A percentile compares a stretch with the other conserved stretches of the same genome.
These are phyloP conservation scores for Ctenomys sociabilis DNA, from an alignment of 2,113 vertebrate species.

Conservation along the genomic window DNA sequence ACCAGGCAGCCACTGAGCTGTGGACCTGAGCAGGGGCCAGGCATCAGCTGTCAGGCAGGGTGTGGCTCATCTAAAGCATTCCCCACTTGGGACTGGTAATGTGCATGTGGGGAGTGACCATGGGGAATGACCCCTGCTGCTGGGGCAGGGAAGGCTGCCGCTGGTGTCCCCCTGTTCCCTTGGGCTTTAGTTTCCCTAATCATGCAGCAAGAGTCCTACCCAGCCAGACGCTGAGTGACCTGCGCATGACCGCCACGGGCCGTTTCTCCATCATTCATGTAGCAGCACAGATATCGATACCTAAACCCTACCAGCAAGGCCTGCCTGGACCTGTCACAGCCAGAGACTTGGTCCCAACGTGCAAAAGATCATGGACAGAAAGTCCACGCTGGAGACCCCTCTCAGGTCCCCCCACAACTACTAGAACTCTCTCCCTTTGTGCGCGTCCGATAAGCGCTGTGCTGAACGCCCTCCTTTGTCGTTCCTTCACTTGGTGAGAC, in stretches of 20 bases:
- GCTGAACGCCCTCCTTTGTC: neutral
- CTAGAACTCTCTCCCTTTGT: neutral
- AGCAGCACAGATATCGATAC: no score
- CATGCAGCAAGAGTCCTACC: neutral
- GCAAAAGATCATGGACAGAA: no score
- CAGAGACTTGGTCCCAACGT: no score
- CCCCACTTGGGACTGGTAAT: neutral
- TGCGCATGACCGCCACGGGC: no score
- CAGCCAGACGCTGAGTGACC: neutral
- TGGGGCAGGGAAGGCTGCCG: no score
- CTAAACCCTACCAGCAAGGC: no score
- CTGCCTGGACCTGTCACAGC: no score
- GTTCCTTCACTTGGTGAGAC: neutral
- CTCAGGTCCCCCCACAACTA: neutral
- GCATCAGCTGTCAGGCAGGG: no score
- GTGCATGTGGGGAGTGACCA: neutral
- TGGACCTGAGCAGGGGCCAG: no score
- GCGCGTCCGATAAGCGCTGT: neutral
- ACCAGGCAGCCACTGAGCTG: neutral
- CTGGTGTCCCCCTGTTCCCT: neutral
- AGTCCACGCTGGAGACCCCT: neutral
- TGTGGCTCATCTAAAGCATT: no score
- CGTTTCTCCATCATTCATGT: no score
- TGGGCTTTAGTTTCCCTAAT: neutral
- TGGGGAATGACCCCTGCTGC: neutral